Percentiles rank a stretch among this genome's conserved stretches.
phyloP scores from a whole-genome alignment of 2,113 vertebrate species.

The Pygathrix nemaeus region DNA sequence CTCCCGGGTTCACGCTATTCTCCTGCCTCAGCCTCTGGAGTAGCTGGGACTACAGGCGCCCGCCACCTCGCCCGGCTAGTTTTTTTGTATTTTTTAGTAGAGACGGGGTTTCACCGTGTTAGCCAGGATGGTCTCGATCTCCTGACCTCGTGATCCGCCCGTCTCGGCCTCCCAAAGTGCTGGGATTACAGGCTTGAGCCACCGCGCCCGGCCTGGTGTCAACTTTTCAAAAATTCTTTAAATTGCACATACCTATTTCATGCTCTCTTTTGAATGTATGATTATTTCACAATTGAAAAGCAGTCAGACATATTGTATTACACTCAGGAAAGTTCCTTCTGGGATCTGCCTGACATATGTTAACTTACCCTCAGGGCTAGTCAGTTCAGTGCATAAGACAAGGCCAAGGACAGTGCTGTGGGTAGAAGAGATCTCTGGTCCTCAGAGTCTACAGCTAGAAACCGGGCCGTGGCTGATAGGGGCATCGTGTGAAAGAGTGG shows the following conservation, averaged over 20 bases:
- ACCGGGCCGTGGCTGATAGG: neutral
- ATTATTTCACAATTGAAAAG: slow-evolving; percentile 41
- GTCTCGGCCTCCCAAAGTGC: no score
- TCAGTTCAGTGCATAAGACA: neutral
- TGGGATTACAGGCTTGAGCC: no score
- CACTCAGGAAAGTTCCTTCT: neutral
- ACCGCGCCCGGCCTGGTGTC: neutral
- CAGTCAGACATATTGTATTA: neutral
- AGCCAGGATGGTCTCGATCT: no score
- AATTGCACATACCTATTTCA: neutral
- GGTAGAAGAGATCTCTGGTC: neutral
- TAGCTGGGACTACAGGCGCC: no score
- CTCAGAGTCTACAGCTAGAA: neutral
- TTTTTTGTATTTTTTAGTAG: no score
- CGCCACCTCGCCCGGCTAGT: no score
- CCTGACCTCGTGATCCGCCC: no score
- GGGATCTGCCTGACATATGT: neutral
- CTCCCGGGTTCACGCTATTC: no score
- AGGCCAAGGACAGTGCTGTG: neutral
- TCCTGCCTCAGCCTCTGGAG: no score
- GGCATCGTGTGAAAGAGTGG: neutral
- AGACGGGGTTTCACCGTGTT: no score
- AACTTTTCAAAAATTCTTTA: neutral
- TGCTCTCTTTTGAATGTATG: neutral
- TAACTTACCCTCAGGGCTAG: neutral